These are phyloP conservation scores for Imbricaverruca yamaguchii DNA, from an alignment of 2,888 invertebrate genomes.

Conservation along the genomic window DNA sequence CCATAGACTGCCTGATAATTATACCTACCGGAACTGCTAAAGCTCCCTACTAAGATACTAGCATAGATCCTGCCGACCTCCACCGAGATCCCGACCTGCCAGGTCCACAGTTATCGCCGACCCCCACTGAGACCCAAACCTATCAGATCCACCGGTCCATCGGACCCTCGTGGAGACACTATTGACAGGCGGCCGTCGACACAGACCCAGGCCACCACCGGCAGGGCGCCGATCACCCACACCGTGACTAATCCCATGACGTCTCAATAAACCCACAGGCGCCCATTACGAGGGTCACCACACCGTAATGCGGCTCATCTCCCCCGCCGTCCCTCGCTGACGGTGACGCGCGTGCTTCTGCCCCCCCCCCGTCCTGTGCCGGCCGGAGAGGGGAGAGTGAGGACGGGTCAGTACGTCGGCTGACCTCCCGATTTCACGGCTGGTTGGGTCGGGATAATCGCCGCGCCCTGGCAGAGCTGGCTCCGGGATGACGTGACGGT, in stretches of 20 bases:
- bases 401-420: not conserved
- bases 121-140: too few relatives aligned
- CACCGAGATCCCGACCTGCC: too few relatives aligned
- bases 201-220: too few relatives aligned
- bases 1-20: too few relatives aligned
- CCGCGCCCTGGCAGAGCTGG: not conserved
- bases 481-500: not conserved
- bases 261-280: constrained; percentile 1
- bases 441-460: not conserved
- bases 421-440: constrained; percentile 2
- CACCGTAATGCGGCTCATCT: constrained; percentile 3
- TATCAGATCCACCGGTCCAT: too few relatives aligned
- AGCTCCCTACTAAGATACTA: too few relatives aligned
- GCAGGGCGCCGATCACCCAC: too few relatives aligned
- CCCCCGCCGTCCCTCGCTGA: not conserved
- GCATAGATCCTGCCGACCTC: too few relatives aligned
- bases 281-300: not conserved
- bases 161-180: too few relatives aligned
- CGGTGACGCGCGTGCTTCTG: not conserved
- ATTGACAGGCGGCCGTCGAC: too few relatives aligned
- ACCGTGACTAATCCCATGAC: constrained; percentile 12
- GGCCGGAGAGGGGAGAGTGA: not conserved
- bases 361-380: not conserved
- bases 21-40: too few relatives aligned
- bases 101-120: too few relatives aligned